Evolutionary conservation across 2,888 invertebrate species (phyloP), one percentile per base, ranked within the genome.

Genomic region (Pachymerium ferrugineum): DNA sequence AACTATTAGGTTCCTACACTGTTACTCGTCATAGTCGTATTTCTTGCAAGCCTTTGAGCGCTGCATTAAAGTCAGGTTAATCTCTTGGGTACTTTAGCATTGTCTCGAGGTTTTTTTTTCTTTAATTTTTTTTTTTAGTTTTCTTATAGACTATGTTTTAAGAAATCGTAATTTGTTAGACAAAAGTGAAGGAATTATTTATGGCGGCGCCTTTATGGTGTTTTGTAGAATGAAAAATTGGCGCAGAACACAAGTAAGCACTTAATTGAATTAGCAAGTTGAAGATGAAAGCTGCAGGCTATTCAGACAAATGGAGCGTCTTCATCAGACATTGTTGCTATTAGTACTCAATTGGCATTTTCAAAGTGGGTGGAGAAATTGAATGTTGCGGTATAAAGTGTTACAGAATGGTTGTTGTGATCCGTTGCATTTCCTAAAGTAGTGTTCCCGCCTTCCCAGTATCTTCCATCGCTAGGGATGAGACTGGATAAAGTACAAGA

Each of bases 181-280:
- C 62, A 62, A 62, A 38, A 62, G 62, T 62, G 62, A 25, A 28
- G 25, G 62, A 62, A 62, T 62, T 62, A 62, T 62, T 62, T 62
- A 62, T 62, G 62, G 62, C 62, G 62, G 62, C 62, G 62, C 62
- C 62, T 62, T 62, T 62, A 62, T 62, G 62, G 62, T 62, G 62
- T 62, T 62, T 62, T 22, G 25, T 28, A 28, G 28, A 28, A 62
- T 62, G 62, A 62, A 62, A 62, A 62, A 62, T 62, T 62, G 62
- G 62, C 10, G 28, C 12, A 62, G 62, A 62, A 62, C 62, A 62
- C 62, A 62, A 62, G 62, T 62, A 28, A 62, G 62, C 62, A 62
- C 62, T 62, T 62, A 62, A 62, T 62, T 62, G 62, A 62, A 62
- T 62, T 62, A 62, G 62, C 62, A 62, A 62, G 62, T 62, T 62